A percentile compares a stretch with the other conserved stretches of the same genome.
These are phyloP conservation scores for Saguinus imperator DNA, from an alignment of 2,113 vertebrate species.

Conservation along the genomic window DNA sequence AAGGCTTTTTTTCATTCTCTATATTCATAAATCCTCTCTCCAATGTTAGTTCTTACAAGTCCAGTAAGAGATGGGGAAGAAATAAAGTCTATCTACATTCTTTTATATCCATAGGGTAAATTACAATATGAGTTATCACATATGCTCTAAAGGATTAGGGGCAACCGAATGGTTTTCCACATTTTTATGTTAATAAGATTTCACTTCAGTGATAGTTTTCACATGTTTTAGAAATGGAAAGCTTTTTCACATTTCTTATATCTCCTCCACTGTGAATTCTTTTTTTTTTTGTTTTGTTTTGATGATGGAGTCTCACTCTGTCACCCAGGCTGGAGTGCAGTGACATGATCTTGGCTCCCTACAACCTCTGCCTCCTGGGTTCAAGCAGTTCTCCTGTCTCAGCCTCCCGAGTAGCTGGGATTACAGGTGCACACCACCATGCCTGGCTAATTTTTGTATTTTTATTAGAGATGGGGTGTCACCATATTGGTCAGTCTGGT, in stretches of 20 bases:
- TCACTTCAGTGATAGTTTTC: background rate
- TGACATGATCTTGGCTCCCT: no score
- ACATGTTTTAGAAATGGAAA: conserved; percentile 16
- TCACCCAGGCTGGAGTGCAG: no score
- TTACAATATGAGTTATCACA: conserved; percentile 61
- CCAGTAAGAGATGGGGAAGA: background rate
- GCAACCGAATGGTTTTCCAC: background rate
- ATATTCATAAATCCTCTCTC: background rate
- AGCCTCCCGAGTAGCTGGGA: no score
- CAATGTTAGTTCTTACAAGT: background rate
- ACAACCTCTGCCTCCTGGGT: no score
- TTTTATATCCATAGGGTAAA: background rate
- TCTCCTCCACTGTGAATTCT: background rate
- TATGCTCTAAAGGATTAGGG: background rate
- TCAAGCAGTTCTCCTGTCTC: no score
- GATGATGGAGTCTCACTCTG: no score
- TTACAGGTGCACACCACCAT: no score
- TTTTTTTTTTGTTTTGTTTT: no score
- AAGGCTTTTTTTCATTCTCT: conserved; percentile 41
- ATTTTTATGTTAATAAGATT: conserved; percentile 20
- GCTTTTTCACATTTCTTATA: background rate
- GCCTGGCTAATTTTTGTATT: no score
- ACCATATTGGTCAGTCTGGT: no score
- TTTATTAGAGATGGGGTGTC: no score
- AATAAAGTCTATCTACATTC: background rate